A percentile compares a stretch with the other conserved stretches of the same genome.
phyloP scores from a whole-genome alignment of 2,797 vertebrate species.

The Danio albolineatus region DNA sequence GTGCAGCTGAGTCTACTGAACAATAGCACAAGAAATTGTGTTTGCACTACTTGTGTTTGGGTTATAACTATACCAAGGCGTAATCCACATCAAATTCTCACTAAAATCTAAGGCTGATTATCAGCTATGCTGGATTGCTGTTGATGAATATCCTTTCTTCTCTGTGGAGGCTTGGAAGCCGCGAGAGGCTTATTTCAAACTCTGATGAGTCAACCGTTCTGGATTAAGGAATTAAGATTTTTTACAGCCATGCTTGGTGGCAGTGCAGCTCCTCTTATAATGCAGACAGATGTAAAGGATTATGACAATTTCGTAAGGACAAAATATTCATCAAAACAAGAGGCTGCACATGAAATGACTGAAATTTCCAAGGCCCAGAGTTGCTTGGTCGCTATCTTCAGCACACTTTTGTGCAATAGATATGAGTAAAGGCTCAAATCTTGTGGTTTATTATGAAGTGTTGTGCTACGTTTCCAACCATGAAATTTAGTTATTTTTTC shows the following conservation, averaged over 20 bases:
- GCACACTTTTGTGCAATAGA: neutral
- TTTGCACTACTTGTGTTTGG: conserved; percentile 43
- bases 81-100: conserved; percentile 57
- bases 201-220: conserved; percentile 73
- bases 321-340: conserved; percentile 19
- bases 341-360: conserved; percentile 7
- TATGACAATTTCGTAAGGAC: conserved; percentile 65
- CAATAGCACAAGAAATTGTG: conserved; percentile 54
- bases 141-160: conserved; percentile 67
- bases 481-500: neutral
- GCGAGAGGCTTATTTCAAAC: conserved; percentile 73
- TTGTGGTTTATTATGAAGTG: neutral
- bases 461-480: neutral
- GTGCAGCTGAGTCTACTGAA: conserved; percentile 48
- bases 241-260: conserved; percentile 64
- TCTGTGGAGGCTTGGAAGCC: conserved; percentile 69
- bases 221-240: conserved; percentile 74
- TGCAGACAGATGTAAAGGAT: conserved; percentile 72
- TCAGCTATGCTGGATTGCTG: conserved; percentile 69
- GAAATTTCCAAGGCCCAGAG: conserved; percentile 37
- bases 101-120: conserved; percentile 64
- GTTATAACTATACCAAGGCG: conserved; percentile 62
- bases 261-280: conserved; percentile 70
- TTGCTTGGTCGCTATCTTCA: conserved; percentile 46
- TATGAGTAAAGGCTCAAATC: neutral